Base-by-base conservation (phyloP, 2,888 invertebrate genomes). In the Cosmopolites sordidus region DNA sequence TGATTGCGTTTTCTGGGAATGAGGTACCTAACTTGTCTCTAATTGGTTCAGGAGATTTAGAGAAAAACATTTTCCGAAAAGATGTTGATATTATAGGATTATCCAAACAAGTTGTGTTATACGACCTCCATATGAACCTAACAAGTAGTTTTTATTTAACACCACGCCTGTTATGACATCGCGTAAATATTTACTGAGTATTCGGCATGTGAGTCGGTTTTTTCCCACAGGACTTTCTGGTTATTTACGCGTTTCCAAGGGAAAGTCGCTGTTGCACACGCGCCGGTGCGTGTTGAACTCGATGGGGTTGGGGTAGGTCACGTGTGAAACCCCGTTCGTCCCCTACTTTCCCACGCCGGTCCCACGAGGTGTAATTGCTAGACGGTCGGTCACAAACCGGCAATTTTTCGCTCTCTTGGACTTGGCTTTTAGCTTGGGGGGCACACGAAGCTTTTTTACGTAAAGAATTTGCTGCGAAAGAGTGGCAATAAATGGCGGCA, bases 151-250 rank as follows among this genome's bases (percentile, higher is more conserved):
- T 53, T 22, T 22, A 22, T 48, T 53, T 48, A 48, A 48, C 44
- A 53, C 22, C 43, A 39, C 43, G 43, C 50, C 37, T 51, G 50
- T 51, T 51, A 43, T 51, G 46, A 51, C 43, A 39, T 30, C 43
- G 51, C 43, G 51, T 55, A 55, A 55, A 55, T 55, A 55, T 55
- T 55, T 55, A 55, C 38, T 12, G 49, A 29, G 33, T 43, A 30
- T 22, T 15, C 29, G 17, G 47, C 50, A 50, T 54, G 50, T 55
- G 47, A 3, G 22, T 3, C 22, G 22, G 8, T 8, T 8, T 8
- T 3, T 22, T 22, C 22, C 22, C 22, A 22, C 22, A 22, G 22
- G 22, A 22, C 22, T 22, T 8, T 22, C 22, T 22, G 22, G 8
- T 8, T 3, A 8, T 22, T 22, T 22, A 22, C 22, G 22, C 22